phyloP scores from a whole-genome alignment of 2,797 vertebrate genomes.

The Loriculus beryllinus region DNA sequence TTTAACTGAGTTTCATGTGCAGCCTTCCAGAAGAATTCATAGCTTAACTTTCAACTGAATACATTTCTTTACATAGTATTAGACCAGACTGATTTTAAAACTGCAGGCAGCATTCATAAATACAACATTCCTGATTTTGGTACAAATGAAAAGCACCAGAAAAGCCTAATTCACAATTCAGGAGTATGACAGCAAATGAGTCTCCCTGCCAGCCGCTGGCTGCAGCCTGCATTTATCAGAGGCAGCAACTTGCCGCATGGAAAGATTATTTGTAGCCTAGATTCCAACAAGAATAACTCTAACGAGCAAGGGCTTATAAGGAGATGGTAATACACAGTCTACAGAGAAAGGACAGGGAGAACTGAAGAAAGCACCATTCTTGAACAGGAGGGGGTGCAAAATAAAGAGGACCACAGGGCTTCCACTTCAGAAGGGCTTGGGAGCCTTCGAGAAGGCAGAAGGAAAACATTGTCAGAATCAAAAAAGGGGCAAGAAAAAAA shows the following conservation, averaged over 20 bases:
- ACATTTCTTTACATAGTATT: neutral
- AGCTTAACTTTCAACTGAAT: neutral
- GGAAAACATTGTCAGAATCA: neutral
- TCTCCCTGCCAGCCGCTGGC: neutral
- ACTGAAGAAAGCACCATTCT: constrained; percentile 35
- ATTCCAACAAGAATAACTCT: constrained; percentile 67
- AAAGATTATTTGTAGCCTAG: constrained; percentile 60
- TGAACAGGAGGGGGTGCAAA: neutral
- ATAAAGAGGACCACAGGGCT: neutral
- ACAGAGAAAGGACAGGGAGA: constrained; percentile 25
- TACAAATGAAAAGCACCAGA: neutral
- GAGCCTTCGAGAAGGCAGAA: neutral
- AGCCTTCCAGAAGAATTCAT: constrained; percentile 5
- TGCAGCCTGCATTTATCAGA: constrained; percentile 25
- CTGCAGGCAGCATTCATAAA: neutral
- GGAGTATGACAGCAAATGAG: neutral
- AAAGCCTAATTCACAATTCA: constrained; percentile 6
- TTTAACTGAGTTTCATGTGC: neutral
- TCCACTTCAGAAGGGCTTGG: neutral
- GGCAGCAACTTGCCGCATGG: constrained; percentile 36
- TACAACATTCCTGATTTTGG: neutral
- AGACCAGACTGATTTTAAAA: neutral
- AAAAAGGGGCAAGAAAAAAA: neutral
- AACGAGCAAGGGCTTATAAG: constrained; percentile 61
- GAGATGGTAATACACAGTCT: constrained; percentile 52